A percentile compares a stretch with the other conserved stretches of the same genome.
Evolutionary conservation across 2,113 vertebrate genomes (phyloP).

Genomic region (Piaya cayana): DNA sequence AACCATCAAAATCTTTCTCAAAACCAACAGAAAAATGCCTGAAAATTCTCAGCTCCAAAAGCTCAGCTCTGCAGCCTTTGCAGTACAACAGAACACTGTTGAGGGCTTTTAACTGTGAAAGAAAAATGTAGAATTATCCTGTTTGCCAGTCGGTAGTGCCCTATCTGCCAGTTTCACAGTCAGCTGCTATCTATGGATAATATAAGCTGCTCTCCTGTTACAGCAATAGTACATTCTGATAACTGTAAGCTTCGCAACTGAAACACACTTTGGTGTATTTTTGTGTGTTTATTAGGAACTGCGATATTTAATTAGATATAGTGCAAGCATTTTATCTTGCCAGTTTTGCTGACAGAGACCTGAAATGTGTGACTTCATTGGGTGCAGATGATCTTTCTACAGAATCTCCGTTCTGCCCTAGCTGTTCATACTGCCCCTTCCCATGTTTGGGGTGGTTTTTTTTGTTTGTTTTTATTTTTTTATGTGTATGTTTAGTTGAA

Average conservation of each 20-base stretch:
- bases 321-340: slow-evolving; percentile 13
- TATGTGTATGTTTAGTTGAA: not conserved
- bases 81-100: not conserved
- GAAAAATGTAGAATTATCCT: not conserved
- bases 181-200: not conserved
- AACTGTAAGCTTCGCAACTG: not conserved
- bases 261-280: not conserved
- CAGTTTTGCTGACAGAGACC: slow-evolving; percentile 4
- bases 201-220: not conserved
- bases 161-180: not conserved
- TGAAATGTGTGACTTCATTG: not conserved
- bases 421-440: not conserved
- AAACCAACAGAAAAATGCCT: not conserved
- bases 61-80: not conserved
- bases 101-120: not conserved
- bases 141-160: not conserved
- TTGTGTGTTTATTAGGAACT: not conserved
- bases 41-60: not conserved
- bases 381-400: not conserved
- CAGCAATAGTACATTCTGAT: not conserved
- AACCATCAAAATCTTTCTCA: not conserved
- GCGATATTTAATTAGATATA: slow-evolving; percentile 39
- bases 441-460: not conserved
- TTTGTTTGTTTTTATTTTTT: too few species aligned
- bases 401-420: not conserved